Evolutionary conservation across 1,140 invertebrate genomes (phyloP).

Genomic region (Drosophila bifasciata): DNA sequence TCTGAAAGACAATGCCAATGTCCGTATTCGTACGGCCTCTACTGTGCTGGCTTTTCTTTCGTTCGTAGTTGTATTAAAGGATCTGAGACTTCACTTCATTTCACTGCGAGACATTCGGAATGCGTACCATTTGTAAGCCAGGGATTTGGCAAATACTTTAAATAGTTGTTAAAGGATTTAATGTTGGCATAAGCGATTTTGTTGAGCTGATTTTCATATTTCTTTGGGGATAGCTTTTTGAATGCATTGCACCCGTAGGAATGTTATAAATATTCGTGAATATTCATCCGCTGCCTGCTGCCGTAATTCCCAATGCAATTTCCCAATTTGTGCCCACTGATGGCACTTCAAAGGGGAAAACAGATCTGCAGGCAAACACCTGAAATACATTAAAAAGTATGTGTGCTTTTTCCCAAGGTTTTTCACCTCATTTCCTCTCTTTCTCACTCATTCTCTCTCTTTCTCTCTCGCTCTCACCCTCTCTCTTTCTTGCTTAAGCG

Average conservation of each 20-base stretch:
- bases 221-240: too few relatives aligned
- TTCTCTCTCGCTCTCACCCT: too few relatives aligned
- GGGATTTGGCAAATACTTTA: too few relatives aligned
- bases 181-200: too few relatives aligned
- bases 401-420: too few relatives aligned
- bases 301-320: constrained; percentile 42
- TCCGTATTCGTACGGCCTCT: constrained; percentile 10
- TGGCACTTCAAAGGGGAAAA: constrained; percentile 1
- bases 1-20: constrained; percentile 13
- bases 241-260: too few relatives aligned
- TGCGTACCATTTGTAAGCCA: neutral
- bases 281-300: constrained; percentile 14
- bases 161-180: too few relatives aligned
- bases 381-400: too few relatives aligned
- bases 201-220: neutral
- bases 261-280: constrained; percentile 34
- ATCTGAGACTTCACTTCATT: constrained; percentile 5
- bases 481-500: neutral
- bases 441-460: neutral
- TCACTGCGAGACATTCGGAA: constrained; percentile 15
- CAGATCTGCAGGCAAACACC: constrained; percentile 3
- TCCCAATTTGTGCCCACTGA: constrained; percentile 4
- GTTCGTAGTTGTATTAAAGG: constrained; percentile 21
- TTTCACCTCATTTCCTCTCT: neutral
- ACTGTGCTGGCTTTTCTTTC: neutral